These are phyloP conservation scores for Xiphophorus maculatus DNA, from an alignment of 2,113 vertebrate genomes.

Conservation along the genomic window DNA sequence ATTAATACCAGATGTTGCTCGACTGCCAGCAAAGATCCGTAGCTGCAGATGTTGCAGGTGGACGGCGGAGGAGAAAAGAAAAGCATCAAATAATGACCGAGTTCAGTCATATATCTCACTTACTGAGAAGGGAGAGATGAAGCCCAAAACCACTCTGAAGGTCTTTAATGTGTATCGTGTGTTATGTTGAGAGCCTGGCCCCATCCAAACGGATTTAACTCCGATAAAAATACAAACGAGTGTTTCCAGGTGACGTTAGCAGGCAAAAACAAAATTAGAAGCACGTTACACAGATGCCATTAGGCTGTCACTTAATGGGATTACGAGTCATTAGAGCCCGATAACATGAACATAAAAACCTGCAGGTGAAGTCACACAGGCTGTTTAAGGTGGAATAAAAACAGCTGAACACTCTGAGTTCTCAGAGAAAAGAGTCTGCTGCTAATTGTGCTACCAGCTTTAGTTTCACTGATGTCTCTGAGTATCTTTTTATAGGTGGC, in stretches of 20 bases:
- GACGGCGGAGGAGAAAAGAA: conserved; percentile 26
- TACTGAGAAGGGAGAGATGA: conserved; percentile 28
- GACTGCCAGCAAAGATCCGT: conserved; percentile 29
- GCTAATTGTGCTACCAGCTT: conserved; percentile 27
- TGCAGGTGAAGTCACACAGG: conserved; percentile 3
- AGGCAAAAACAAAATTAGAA: neutral
- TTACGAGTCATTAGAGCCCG: neutral
- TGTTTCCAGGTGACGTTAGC: neutral
- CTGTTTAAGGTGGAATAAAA: neutral
- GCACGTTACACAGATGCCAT: neutral
- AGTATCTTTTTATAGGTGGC: conserved; percentile 1
- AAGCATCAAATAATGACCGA: conserved; percentile 6
- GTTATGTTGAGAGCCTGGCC: neutral
- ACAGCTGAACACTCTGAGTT: neutral
- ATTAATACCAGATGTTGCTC: conserved; percentile 49
- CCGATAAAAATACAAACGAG: neutral
- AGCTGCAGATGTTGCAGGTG: conserved; percentile 60
- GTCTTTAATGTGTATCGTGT: conserved; percentile 21
- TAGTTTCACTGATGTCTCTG: neutral
- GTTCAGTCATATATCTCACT: conserved; percentile 52
- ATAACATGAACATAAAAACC: neutral
- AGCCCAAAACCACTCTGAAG: conserved; percentile 16
- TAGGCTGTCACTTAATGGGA: conserved; percentile 3
- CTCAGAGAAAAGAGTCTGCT: conserved; percentile 2
- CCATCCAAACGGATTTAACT: neutral